phyloP scores from a whole-genome alignment of 2,113 vertebrate genomes.

The Caracal caracal region DNA sequence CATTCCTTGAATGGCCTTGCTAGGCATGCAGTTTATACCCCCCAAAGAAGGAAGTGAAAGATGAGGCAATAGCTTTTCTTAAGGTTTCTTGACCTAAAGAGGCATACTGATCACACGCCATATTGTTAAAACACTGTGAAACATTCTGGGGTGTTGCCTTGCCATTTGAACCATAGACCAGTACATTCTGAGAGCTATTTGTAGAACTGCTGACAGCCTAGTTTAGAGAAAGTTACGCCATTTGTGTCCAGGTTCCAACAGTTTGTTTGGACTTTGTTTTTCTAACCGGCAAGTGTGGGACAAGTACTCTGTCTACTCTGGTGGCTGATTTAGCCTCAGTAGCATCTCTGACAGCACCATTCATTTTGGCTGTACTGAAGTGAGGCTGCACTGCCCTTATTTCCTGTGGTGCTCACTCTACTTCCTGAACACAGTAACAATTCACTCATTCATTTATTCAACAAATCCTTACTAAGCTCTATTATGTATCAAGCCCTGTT shows the following conservation, averaged over 20 bases:
- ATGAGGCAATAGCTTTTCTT: background rate
- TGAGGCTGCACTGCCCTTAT: background rate
- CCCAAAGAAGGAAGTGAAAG: background rate
- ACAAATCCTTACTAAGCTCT: background rate
- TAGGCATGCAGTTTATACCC: background rate
- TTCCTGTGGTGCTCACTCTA: background rate
- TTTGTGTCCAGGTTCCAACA: background rate
- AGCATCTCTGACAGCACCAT: accelerated
- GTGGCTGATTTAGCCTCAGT: background rate
- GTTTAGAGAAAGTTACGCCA: background rate
- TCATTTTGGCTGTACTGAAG: background rate
- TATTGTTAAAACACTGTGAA: background rate
- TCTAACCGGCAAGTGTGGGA: background rate
- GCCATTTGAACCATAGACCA: background rate
- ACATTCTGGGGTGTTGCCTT: background rate
- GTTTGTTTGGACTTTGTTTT: background rate
- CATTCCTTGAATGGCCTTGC: background rate
- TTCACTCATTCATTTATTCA: background rate
- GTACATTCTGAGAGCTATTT: background rate
- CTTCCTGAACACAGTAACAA: background rate
- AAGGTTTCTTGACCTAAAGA: background rate
- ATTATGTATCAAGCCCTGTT: background rate
- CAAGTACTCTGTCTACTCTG: background rate
- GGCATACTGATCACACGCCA: accelerated
- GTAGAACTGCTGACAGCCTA: background rate